These are phyloP conservation scores for Augiades crinisus DNA, from an alignment of 2,888 invertebrate species.

Conservation along the genomic window DNA sequence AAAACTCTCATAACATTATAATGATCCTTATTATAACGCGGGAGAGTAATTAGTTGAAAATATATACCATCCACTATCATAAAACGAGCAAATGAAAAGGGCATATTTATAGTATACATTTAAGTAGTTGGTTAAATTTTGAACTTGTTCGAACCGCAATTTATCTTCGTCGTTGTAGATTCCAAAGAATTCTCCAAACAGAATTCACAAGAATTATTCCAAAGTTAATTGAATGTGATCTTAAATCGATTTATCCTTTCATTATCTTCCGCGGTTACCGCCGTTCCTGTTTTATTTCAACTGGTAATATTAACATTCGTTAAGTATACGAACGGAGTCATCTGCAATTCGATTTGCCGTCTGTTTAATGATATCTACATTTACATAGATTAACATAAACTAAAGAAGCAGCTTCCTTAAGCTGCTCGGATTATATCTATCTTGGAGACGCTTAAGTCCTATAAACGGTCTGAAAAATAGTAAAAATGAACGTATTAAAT, in stretches of 20 bases:
- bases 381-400: conserved; percentile 19
- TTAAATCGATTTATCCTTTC: not conserved
- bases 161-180: too few species aligned
- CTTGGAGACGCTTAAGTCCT: conserved; percentile 3
- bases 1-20: too few species aligned
- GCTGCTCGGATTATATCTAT: conserved; percentile 1
- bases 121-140: too few species aligned
- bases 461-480: not conserved
- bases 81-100: too few species aligned
- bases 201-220: not conserved
- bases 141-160: too few species aligned
- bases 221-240: not conserved
- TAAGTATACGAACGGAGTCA: conserved; percentile 5
- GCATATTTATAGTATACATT: too few species aligned
- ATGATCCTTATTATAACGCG: too few species aligned
- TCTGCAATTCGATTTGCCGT: conserved; percentile 22
- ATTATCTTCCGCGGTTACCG: not conserved
- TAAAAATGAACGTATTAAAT: too few species aligned
- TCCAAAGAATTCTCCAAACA: too few species aligned
- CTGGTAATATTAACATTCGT: conserved; percentile 6
- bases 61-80: too few species aligned
- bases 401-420: conserved; percentile 10
- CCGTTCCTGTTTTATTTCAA: not conserved
- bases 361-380: conserved; percentile 13
- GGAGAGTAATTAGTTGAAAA: too few species aligned